Conservation (phyloP, 2,888 invertebrate genomes). For the Drosophila subquinaria region DNA sequence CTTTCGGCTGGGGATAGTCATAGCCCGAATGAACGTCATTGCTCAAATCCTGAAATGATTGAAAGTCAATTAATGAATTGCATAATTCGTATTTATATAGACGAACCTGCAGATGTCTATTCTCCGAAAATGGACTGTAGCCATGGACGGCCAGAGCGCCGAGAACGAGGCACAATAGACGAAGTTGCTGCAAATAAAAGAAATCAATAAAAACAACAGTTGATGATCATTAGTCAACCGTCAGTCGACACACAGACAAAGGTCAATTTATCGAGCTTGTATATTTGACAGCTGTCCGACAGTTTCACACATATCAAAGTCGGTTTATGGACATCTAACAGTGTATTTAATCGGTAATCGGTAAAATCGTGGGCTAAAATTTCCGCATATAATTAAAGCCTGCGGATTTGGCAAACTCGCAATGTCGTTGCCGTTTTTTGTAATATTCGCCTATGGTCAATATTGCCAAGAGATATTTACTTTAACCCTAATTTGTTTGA, state of each 20-base stretch:
- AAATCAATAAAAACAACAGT: constrained; percentile 14
- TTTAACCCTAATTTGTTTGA: constrained; percentile 35
- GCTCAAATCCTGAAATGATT: constrained; percentile 31
- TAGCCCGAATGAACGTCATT: constrained; percentile 58
- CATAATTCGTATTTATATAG: not conserved
- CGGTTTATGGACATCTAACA: constrained; percentile 49
- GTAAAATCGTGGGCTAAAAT: constrained; percentile 29
- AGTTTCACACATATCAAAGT: constrained; percentile 44
- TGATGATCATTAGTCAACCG: constrained; percentile 24
- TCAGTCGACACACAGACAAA: constrained; percentile 26
- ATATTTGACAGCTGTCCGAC: constrained; percentile 42
- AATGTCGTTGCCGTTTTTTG: constrained; percentile 13
- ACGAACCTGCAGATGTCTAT: constrained; percentile 33
- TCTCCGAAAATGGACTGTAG: constrained; percentile 18
- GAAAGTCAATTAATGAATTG: not conserved
- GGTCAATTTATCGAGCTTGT: constrained; percentile 34
- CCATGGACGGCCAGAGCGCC: constrained; percentile 47
- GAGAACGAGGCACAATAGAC: constrained; percentile 62
- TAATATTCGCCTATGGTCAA: constrained; percentile 31
- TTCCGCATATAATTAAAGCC: constrained; percentile 51
- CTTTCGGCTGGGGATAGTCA: constrained; percentile 69
- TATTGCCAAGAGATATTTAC: constrained; percentile 28
- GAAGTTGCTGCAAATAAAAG: constrained; percentile 64
- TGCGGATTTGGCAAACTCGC: constrained; percentile 39
- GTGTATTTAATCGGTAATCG: constrained; percentile 24